These are phyloP conservation scores for Indicator maculatus DNA, from an alignment of 2,113 vertebrate genomes.

Conservation along the genomic window DNA sequence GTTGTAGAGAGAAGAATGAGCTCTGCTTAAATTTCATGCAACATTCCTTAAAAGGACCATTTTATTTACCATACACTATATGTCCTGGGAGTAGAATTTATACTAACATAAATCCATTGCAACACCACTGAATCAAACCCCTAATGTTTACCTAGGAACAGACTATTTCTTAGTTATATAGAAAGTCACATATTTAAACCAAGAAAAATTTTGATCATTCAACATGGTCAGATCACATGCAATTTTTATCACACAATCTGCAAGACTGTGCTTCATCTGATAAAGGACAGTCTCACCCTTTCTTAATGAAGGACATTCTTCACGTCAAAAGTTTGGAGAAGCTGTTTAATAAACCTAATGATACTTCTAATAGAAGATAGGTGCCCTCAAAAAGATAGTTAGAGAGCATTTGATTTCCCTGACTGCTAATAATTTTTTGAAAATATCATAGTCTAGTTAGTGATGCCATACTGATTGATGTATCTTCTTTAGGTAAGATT, in stretches of 20 bases:
- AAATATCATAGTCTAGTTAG: not conserved
- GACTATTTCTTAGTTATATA: not conserved
- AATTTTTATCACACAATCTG: constrained; percentile 37
- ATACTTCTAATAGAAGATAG: not conserved
- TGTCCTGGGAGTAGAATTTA: not conserved
- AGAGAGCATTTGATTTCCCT: constrained; percentile 24
- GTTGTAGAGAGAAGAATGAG: not conserved
- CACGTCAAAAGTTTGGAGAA: constrained; percentile 49
- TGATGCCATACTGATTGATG: not conserved
- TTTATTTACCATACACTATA: not conserved
- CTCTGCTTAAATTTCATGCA: not conserved
- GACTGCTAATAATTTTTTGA: not conserved
- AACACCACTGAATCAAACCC: not conserved
- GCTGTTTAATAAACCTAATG: constrained; percentile 43
- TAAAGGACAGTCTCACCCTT: not conserved
- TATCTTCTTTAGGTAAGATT: not conserved
- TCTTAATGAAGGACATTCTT: constrained; percentile 49
- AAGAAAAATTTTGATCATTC: not conserved
- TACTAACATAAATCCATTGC: not conserved
- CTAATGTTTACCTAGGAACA: not conserved
- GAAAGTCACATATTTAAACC: not conserved
- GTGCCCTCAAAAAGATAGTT: not conserved
- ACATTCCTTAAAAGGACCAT: not conserved
- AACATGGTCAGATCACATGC: not conserved
- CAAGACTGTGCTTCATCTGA: not conserved